A percentile compares a stretch with the other conserved stretches of the same genome.
Evolutionary conservation across 2,888 invertebrate genomes (phyloP).

Genomic region (Papilio elwesi): DNA sequence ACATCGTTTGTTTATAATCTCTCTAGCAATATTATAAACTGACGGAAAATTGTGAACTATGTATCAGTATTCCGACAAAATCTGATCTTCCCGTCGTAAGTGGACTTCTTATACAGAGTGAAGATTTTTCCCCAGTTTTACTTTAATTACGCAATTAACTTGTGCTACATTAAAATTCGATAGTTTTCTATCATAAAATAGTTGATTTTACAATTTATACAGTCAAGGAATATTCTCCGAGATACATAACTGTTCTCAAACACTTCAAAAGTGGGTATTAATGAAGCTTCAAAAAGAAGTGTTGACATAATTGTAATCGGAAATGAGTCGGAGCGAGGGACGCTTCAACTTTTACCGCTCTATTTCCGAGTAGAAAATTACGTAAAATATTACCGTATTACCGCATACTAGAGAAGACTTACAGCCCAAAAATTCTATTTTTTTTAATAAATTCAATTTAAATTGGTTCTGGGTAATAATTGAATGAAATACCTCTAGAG

Average conservation of each 20-base stretch:
- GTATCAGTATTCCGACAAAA: too few species aligned
- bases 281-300: conserved; percentile 19
- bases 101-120: too few species aligned
- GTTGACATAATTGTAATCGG: conserved; percentile 24
- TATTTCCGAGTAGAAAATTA: conserved; percentile 1
- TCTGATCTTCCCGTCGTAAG: too few species aligned
- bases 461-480: background rate
- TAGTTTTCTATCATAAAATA: background rate
- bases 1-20: too few species aligned
- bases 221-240: background rate
- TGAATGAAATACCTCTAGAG: too few species aligned
- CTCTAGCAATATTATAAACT: too few species aligned
- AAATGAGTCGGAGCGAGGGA: conserved; percentile 8
- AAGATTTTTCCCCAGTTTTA: too few species aligned
- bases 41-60: too few species aligned
- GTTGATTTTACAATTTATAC: background rate
- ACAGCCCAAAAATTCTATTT: background rate
- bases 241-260: background rate
- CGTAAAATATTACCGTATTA: conserved; percentile 12
- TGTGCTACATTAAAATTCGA: too few species aligned
- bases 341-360: conserved; percentile 13
- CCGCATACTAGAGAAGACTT: background rate
- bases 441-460: background rate
- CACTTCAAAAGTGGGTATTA: conserved; percentile 11
- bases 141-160: background rate